Evolutionary conservation across 2,113 vertebrate genomes (phyloP).

Genomic region (Microcebus murinus): DNA sequence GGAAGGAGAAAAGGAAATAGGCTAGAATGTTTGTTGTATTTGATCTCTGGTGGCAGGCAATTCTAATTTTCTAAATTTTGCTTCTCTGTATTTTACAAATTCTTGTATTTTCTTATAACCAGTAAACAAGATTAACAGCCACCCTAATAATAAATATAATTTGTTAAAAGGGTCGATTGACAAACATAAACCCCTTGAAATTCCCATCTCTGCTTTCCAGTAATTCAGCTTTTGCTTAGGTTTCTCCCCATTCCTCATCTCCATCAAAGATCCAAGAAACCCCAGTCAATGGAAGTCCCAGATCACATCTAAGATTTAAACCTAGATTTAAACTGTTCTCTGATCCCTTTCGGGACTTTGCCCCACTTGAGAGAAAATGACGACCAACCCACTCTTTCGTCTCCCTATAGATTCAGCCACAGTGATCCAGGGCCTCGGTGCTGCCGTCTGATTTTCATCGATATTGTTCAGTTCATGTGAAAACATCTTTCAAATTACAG

Average conservation of each 20-base stretch:
- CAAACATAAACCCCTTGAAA: background rate
- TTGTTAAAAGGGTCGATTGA: background rate
- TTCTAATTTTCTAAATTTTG: background rate
- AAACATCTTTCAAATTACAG: slow-evolving; percentile 76
- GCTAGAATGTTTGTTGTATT: background rate
- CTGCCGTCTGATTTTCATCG: background rate
- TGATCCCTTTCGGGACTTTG: background rate
- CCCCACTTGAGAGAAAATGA: background rate
- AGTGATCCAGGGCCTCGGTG: background rate
- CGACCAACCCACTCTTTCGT: background rate
- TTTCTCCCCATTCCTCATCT: background rate
- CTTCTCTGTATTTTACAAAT: slow-evolving; percentile 33
- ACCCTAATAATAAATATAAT: background rate
- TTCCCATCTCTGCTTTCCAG: background rate
- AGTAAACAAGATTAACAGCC: background rate
- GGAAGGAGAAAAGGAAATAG: background rate
- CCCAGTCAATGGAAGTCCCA: background rate
- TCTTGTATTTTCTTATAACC: background rate
- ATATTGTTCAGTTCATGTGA: slow-evolving; percentile 9
- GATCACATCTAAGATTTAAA: background rate
- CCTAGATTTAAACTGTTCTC: background rate
- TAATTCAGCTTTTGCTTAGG: background rate
- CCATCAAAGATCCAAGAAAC: background rate
- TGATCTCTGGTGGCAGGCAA: background rate
- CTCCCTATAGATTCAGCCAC: background rate